These are phyloP conservation scores for Tetragonula clypearis DNA, from an alignment of 1,140 invertebrate genomes.

Conservation along the genomic window DNA sequence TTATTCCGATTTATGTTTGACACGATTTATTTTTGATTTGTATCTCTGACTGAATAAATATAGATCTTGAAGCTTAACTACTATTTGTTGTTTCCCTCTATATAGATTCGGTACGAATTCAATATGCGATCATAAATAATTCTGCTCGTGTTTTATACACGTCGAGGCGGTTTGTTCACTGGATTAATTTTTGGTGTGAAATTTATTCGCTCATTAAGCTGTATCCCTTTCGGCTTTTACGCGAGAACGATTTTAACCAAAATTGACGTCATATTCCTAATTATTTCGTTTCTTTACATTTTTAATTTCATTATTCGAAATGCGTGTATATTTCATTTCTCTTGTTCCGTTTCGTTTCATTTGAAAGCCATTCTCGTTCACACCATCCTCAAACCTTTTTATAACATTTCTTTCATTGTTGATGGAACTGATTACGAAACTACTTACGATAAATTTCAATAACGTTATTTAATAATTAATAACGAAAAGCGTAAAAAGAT, in stretches of 20 bases:
- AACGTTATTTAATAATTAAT: not conserved
- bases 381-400: not conserved
- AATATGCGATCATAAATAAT: conserved; percentile 41
- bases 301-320: not conserved
- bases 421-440: too few relatives aligned
- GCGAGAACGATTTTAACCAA: conserved; percentile 22
- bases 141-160: not conserved
- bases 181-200: conserved; percentile 30
- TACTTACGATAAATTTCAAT: not conserved
- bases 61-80: not conserved
- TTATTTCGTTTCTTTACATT: not conserved
- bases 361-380: not conserved
- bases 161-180: not conserved
- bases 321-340: not conserved
- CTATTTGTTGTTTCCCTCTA: not conserved
- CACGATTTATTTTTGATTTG: conserved; percentile 3
- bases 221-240: not conserved
- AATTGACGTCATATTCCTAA: not conserved
- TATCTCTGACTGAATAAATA: conserved; percentile 17
- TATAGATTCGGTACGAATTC: conserved; percentile 18
- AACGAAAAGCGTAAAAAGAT: not conserved
- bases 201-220: conserved; percentile 38
- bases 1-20: conserved; percentile 9
- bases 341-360: not conserved
- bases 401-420: not conserved